These are phyloP conservation scores for Sinocyclocheilus anshuiensis DNA, from an alignment of 2,113 vertebrate species.

Conservation along the genomic window DNA sequence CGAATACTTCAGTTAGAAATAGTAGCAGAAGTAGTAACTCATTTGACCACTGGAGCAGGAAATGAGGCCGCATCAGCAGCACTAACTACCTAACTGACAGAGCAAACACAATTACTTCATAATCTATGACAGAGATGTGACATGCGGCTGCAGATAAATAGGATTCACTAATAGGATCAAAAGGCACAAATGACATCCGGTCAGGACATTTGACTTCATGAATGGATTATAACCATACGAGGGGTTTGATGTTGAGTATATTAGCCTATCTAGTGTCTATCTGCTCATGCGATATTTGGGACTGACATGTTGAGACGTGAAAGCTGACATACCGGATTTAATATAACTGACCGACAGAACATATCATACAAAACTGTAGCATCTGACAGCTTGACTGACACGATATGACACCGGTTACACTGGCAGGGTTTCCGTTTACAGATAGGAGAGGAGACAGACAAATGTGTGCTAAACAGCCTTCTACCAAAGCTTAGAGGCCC, in stretches of 20 bases:
- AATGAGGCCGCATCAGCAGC: neutral
- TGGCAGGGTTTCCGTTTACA: neutral
- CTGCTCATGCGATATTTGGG: neutral
- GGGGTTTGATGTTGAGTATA: constrained; percentile 28
- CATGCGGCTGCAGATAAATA: constrained; percentile 16
- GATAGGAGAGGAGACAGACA: neutral
- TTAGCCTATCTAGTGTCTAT: constrained; percentile 12
- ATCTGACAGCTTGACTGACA: constrained; percentile 10
- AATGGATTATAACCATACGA: constrained; percentile 16
- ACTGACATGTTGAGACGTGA: constrained; percentile 21
- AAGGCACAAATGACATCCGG: constrained; percentile 14
- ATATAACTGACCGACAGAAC: constrained; percentile 1
- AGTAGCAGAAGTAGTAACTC: neutral
- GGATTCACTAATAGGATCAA: constrained; percentile 47
- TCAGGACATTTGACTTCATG: constrained; percentile 25
- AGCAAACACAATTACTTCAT: neutral
- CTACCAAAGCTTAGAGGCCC: neutral
- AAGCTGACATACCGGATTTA: constrained; percentile 11
- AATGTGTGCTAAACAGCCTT: neutral
- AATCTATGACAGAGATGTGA: constrained; percentile 41
- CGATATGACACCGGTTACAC: neutral
- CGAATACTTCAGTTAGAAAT: neutral
- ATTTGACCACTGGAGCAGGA: neutral
- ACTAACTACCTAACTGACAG: neutral
- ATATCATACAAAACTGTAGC: constrained; percentile 14